Evolutionary conservation across 1,140 invertebrate species (phyloP).

Genomic region (Pseudobourletiella spinata): DNA sequence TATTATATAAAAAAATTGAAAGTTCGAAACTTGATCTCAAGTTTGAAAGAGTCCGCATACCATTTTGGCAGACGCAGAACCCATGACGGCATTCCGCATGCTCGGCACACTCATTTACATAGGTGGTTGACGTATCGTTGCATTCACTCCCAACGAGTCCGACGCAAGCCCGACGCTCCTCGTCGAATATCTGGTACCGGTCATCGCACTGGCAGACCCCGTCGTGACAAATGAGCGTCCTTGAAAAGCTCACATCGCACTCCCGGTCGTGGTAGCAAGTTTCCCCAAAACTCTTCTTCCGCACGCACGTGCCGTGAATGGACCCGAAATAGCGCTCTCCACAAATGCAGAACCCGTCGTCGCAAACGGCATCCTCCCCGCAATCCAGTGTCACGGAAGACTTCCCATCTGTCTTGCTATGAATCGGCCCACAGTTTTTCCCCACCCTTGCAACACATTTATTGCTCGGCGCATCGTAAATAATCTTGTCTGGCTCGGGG

Average conservation of each 20-base stretch:
- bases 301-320: constrained; percentile 8
- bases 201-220: constrained; percentile 16
- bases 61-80: constrained; percentile 7
- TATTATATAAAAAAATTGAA: too few relatives aligned
- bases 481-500: constrained; percentile 2
- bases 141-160: constrained; percentile 13
- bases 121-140: not conserved
- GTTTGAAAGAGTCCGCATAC: too few relatives aligned
- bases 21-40: too few relatives aligned
- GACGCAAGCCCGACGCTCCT: constrained; percentile 9
- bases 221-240: constrained; percentile 7
- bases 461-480: not conserved
- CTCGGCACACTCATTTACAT: constrained; percentile 12
- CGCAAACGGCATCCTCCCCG: constrained; percentile 18
- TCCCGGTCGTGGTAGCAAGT: constrained; percentile 7
- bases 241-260: constrained; percentile 12
- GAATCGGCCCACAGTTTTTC: constrained; percentile 13
- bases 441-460: constrained; percentile 15
- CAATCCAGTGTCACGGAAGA: not conserved
- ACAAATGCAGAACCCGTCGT: constrained; percentile 18
- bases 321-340: constrained; percentile 10
- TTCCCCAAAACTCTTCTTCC: constrained; percentile 10
- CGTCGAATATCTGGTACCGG: constrained; percentile 11
- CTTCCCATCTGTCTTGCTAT: not conserved
- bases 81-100: constrained; percentile 17